These are phyloP conservation scores for Bombyx mandarina DNA, from an alignment of 1,140 invertebrate genomes.

Conservation along the genomic window DNA sequence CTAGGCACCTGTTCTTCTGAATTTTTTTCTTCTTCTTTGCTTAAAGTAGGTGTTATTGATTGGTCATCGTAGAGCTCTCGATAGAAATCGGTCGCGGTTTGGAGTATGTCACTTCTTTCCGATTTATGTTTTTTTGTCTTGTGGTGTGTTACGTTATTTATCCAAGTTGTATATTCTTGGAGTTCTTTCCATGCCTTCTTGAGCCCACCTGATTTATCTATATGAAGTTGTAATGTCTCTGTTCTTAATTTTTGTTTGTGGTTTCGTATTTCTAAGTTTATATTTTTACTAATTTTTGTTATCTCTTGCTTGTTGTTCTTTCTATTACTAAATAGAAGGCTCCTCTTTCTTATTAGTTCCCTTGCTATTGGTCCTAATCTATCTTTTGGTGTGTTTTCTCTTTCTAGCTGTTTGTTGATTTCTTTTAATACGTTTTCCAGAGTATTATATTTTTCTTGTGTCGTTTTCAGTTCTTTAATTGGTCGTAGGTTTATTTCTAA, in stretches of 20 bases:
- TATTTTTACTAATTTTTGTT: constrained; percentile 17
- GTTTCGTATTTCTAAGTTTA: constrained; percentile 16
- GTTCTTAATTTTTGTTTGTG: constrained; percentile 12
- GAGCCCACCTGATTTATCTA: constrained; percentile 9
- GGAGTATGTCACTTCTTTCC: constrained; percentile 10
- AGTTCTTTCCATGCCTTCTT: constrained; percentile 11
- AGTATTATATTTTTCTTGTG: constrained; percentile 17
- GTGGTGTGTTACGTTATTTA: constrained; percentile 4
- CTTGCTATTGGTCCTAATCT: constrained; percentile 21
- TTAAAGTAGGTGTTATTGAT: too few species aligned
- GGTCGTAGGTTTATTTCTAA: constrained; percentile 9
- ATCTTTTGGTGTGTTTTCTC: constrained; percentile 12
- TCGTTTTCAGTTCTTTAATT: constrained; percentile 5
- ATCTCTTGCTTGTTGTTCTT: constrained; percentile 15
- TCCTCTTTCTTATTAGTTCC: constrained; percentile 14
- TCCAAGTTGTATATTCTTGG: constrained; percentile 8
- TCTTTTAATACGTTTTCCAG: constrained; percentile 18
- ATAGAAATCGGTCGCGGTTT: constrained; percentile 9
- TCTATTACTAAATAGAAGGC: constrained; percentile 12
- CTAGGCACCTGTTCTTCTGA: constrained; percentile 11
- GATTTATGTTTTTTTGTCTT: constrained; percentile 7
- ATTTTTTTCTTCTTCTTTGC: too few species aligned
- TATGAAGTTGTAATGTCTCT: constrained; percentile 8
- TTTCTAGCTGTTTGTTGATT: constrained; percentile 6
- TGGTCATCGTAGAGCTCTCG: constrained; percentile 6